A percentile compares a stretch with the other conserved stretches of the same genome.
Conservation (phyloP, 2,113 vertebrate species). For the Saguinus midas region DNA sequence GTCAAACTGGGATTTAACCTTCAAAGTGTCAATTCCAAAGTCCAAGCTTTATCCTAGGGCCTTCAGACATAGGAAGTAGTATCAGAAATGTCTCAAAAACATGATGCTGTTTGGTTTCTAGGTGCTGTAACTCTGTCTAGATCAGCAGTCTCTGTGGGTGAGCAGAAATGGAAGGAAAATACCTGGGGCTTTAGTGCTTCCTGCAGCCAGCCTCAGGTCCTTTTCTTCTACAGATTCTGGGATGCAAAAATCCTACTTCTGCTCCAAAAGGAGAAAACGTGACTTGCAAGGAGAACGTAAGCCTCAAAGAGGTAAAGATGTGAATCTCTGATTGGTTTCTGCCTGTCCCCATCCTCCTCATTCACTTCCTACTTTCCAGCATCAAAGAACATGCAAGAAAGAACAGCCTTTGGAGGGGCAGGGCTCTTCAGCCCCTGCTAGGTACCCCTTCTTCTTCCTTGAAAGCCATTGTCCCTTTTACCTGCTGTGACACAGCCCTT, state of each 20-base stretch:
- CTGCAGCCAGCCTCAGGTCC: neutral
- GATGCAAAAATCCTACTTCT: neutral
- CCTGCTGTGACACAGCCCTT: neutral
- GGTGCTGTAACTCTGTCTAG: neutral
- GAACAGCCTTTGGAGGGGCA: neutral
- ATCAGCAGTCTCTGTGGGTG: neutral
- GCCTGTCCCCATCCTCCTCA: neutral
- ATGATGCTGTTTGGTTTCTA: neutral
- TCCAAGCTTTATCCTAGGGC: neutral
- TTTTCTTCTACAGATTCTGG: slow-evolving; percentile 2
- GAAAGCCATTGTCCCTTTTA: neutral
- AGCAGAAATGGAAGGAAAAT: neutral
- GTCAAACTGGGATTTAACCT: neutral
- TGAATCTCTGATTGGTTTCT: neutral
- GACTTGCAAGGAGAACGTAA: neutral
- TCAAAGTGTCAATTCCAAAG: neutral
- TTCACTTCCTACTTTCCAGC: neutral
- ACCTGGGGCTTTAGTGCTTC: neutral
- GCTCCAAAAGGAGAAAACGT: slow-evolving; percentile 11
- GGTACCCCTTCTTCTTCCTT: neutral
- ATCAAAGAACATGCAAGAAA: neutral
- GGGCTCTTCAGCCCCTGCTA: neutral
- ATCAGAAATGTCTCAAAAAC: neutral
- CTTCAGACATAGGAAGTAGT: neutral
- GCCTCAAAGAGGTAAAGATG: neutral